phyloP scores from a whole-genome alignment of 1,140 invertebrate genomes.

The Cylas formicarius region DNA sequence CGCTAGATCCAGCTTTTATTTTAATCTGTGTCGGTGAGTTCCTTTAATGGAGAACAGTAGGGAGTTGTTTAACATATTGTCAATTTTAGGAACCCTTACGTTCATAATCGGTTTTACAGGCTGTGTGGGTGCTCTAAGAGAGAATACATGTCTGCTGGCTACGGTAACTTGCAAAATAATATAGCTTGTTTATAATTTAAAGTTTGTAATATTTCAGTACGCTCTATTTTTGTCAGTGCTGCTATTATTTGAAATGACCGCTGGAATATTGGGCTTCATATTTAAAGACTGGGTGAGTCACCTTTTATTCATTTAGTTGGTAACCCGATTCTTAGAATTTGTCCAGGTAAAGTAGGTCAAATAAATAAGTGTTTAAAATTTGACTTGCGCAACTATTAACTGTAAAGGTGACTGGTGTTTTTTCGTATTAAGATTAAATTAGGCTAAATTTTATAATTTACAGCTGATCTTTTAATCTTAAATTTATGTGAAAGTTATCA shows the following conservation, averaged over 20 bases:
- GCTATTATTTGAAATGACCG: constrained; percentile 81
- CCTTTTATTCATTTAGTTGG: neutral
- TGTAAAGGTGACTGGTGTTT: too few species aligned
- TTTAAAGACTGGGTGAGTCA: constrained; percentile 91
- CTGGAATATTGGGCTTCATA: constrained; percentile 87
- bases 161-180: constrained; percentile 53
- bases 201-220: constrained; percentile 64
- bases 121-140: constrained; percentile 89
- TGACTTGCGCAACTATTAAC: too few species aligned
- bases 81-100: constrained; percentile 67
- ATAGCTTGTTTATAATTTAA: neutral
- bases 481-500: too few species aligned
- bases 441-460: too few species aligned
- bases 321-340: too few species aligned
- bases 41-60: too few species aligned
- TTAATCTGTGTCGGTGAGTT: constrained; percentile 81
- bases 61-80: constrained; percentile 2
- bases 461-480: too few species aligned
- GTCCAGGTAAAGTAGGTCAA: too few species aligned
- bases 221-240: constrained; percentile 86
- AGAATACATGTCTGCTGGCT: constrained; percentile 82
- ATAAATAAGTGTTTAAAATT: too few species aligned
- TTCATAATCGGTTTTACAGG: constrained; percentile 95
- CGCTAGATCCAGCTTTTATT: constrained; percentile 92
- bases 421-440: too few species aligned